These are phyloP conservation scores for Turdus rufiventris DNA, from an alignment of 2,113 vertebrate species.

Conservation along the genomic window DNA sequence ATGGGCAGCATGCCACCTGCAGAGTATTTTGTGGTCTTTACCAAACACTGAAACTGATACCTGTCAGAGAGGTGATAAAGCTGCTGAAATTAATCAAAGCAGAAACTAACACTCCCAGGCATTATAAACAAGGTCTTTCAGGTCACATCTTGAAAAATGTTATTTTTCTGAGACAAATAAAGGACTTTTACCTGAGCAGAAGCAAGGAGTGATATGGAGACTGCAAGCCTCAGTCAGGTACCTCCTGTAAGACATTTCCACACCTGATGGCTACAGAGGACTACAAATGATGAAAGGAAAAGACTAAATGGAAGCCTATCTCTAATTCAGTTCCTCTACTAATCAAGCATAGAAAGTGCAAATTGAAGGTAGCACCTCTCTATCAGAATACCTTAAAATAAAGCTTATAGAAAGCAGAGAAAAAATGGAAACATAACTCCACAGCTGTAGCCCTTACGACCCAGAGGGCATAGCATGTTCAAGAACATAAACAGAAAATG, in stretches of 20 bases:
- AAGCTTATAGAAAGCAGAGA: not conserved
- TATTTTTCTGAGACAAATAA: not conserved
- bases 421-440: not conserved
- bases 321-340: not conserved
- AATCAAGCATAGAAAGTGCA: not conserved
- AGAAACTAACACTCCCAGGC: not conserved
- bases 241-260: not conserved
- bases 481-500: not conserved
- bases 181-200: not conserved
- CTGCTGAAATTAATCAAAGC: not conserved
- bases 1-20: not conserved
- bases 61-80: not conserved
- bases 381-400: not conserved
- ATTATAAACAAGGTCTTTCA: not conserved
- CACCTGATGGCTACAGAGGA: not conserved
- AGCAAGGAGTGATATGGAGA: not conserved
- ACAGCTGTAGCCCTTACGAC: not conserved
- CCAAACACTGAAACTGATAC: not conserved
- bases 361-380: not conserved
- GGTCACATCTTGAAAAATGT: not conserved
- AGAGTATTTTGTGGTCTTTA: not conserved
- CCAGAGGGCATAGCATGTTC: not conserved
- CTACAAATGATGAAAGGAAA: not conserved
- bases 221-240: not conserved
- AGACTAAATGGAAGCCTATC: not conserved